These are phyloP conservation scores for Acrobeloides nanus DNA, from an alignment of 2,888 invertebrate species.

Conservation along the genomic window DNA sequence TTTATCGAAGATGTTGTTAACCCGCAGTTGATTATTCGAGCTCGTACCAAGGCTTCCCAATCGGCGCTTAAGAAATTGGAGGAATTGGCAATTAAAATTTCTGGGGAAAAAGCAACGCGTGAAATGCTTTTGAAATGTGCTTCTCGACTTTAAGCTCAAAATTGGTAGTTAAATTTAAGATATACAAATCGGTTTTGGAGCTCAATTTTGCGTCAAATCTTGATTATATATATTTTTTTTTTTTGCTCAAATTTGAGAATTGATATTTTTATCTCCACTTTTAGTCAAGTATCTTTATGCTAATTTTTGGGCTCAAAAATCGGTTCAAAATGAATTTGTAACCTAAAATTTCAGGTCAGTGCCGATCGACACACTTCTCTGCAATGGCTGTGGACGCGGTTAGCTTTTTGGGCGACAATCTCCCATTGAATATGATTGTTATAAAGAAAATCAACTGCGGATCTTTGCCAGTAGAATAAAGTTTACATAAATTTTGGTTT, in stretches of 20 bases:
- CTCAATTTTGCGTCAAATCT: too few species aligned
- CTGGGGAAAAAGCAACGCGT: slow-evolving; percentile 53
- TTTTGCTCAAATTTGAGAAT: too few species aligned
- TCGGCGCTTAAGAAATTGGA: too few species aligned
- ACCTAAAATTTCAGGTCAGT: slow-evolving; percentile 60
- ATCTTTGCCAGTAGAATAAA: slow-evolving; percentile 30
- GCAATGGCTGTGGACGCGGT: slow-evolving; percentile 97
- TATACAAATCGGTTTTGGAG: too few species aligned
- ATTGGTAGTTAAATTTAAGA: slow-evolving; percentile 63
- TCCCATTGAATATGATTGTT: slow-evolving; percentile 97
- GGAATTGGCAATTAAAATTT: slow-evolving; percentile 67
- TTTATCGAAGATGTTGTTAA: slow-evolving; percentile 93
- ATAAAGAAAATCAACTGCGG: slow-evolving; percentile 77
- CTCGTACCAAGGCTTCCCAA: slow-evolving; percentile 75
- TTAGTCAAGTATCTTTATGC: too few species aligned
- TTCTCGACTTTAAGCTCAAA: slow-evolving; percentile 89
- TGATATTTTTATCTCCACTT: too few species aligned
- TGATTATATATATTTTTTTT: too few species aligned
- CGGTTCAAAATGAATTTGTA: too few species aligned
- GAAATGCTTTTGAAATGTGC: slow-evolving; percentile 71
- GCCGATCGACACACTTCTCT: slow-evolving; percentile 89
- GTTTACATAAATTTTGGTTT: slow-evolving; percentile 1
- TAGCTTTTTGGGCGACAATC: slow-evolving; percentile 70
- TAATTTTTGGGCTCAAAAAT: too few species aligned
- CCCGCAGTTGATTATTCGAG: slow-evolving; percentile 81